Evolutionary conservation across 2,797 vertebrate genomes (phyloP), one percentile per base, ranked within the genome.

Genomic region (Enteromius argenteus): DNA sequence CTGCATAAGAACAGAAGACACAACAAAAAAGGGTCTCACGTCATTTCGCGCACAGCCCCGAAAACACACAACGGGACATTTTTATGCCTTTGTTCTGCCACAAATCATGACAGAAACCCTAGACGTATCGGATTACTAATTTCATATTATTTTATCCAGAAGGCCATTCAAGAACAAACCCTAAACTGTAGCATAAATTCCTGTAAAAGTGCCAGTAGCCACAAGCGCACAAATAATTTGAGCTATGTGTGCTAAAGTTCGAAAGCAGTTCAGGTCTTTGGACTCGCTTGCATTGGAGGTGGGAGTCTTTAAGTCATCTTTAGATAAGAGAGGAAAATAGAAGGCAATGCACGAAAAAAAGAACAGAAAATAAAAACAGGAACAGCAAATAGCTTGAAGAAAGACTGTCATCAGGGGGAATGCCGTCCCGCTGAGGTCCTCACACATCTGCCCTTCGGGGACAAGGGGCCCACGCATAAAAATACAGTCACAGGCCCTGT

Each of bases 21-120:
- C 77, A 39, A 44, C 39, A 79, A 84, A 85, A 84, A 87, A 86
- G 81, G 79, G 66, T 73, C 69, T 71, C 78, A 44, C 68, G 68
- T 87, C 84, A 73, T 82, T 86, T 58, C 7, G 51, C 42, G 30
- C 67, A 66, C 62, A 23, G 72, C 56, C 32, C 72, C 3, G 37
- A 79, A 80, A 86, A 81, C 60, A 46, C 53, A 46, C 58, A 86
- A 73, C 30, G 15, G 17, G 62, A 44, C 15, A 58, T 66, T 46
- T 85, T 49, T 69, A 81, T 71, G 6, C 11, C 13, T 62, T n/a
- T 30, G 71, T 74, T 75, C 76, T 13, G 13, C 51, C 82, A 56
- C 42, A 69, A 83, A 83, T 83, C 66, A 8, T 5, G 21, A 67
- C 19, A 68, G 75, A 77, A 39, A 83, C 21, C 19, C 27, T 35